Evolutionary conservation across 2,888 invertebrate genomes (phyloP).

Genomic region (Zelleria hepariella): DNA sequence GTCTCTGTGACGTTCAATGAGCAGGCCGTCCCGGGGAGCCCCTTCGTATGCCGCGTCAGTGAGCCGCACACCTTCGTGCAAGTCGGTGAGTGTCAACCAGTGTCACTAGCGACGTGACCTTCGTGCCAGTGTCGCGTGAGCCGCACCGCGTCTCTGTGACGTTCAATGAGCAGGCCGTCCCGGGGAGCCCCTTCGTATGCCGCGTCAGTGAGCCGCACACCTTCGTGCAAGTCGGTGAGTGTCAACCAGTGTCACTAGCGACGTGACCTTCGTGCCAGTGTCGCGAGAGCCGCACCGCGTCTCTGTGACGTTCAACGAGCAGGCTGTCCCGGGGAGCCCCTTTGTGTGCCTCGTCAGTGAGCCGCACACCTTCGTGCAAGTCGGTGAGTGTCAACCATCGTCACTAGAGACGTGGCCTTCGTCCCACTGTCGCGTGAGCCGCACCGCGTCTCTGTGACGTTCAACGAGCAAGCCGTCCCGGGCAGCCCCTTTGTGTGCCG

Average conservation of each 20-base stretch:
- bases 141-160: conserved; percentile 94
- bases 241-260: too few relatives aligned
- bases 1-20: conserved; percentile 96
- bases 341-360: conserved; percentile 86
- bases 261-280: conserved; percentile 93
- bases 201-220: conserved; percentile 80
- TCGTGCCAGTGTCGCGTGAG: conserved; percentile 88
- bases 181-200: conserved; percentile 92
- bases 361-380: conserved; percentile 81
- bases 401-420: conserved; percentile 95
- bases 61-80: conserved; percentile 83
- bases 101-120: conserved; percentile 96
- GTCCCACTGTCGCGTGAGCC: conserved; percentile 89
- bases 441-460: conserved; percentile 94
- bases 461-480: conserved; percentile 92
- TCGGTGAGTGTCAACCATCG: conserved; percentile 69
- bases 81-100: conserved; percentile 67
- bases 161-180: conserved; percentile 92
- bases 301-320: conserved; percentile 95
- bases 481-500: conserved; percentile 92
- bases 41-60: conserved; percentile 85
- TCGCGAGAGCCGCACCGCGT: conserved; percentile 90
- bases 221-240: conserved; percentile 78
- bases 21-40: conserved; percentile 90
- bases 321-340: conserved; percentile 90